Base-by-base conservation (phyloP, 2,888 invertebrate genomes). In the Saturnia japonica region DNA sequence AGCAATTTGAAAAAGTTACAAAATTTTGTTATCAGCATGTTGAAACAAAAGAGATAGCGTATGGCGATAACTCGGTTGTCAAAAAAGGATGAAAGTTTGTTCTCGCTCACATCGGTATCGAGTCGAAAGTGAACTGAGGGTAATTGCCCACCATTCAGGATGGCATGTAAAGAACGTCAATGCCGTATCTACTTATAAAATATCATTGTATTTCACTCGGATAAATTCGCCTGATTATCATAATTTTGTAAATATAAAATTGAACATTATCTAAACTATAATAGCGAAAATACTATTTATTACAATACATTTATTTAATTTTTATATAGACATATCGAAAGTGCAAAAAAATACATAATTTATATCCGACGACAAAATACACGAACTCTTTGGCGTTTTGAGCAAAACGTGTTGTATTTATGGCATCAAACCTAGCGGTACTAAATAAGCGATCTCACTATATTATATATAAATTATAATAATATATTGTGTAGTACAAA, bases 321-420 rank as follows among this genome's bases (percentile, higher is more conserved):
- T 62, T 1, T 62, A 62, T 34, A 62, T 16, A 62, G 19, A 51
- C 54, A 51, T 68, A 51, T 57, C 22, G 42, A 54, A 22, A 28
- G 45, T 69, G 25, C 51, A 60, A 22, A 40, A 43, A 57, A 40
- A 28, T 69, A 40, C n/a, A 62, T 62, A 22, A 22, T 34, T 70
- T 66, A 19, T 47, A 71, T 72, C 71, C 68, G 72, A 77, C 75
- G 71, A 77, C 72, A 75, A 81, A 77, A 78, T 73, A 57, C 25
- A 57, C 57, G 57, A 43, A 64, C 78, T 92, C 93, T 93, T 93
- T 93, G 93, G 93, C 91, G 88, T 85, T 82, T 93, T 93, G 93
- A 93, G 93, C 93, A 93, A 93, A 90, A 85, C 80, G 83, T 85
- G 81, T 82, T 80, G 82, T 82, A 74, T 78, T 80, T 90, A 91